Base-by-base conservation (phyloP, 2,113 vertebrate species). In the Meriones unguiculatus region DNA sequence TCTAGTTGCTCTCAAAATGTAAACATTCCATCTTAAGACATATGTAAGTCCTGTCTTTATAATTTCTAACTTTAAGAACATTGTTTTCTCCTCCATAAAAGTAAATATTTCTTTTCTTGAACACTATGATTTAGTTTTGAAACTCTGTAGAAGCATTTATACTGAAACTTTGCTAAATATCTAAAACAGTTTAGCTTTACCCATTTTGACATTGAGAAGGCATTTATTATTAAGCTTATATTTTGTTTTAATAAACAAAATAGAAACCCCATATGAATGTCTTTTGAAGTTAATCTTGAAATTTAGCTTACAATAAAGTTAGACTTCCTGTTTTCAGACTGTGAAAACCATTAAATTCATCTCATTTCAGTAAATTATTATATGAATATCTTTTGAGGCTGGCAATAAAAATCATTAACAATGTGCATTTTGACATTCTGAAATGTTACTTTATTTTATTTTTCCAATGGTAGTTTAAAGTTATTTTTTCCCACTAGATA, bases 211-310 rank as follows among this genome's bases (percentile, higher is more conserved):
- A 57, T 7, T 80, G 25, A 85, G 5, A 88, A 28, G 15, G 35
- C 65, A 52, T 87, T 95, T 95, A 32, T 54, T 80, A 90, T 94
- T 73, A 73, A 88, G 20, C 57, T 65, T 76, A 1, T n/a, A 78
- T 92, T 92, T 92, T 87, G 62, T 64, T 82, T 84, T 84, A 14
- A 89, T 86, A 95, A 94, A n/a, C 91, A 46, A 95, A 88, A 85
- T 35, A 72, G 30, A 28, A 82, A 72, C 88, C 38, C 88, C 46
- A 84, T 46, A 18, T 69, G 54, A 87, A 50, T 73, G 18, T 24
- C 28, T 81, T 95, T 94, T 82, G 35, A 94, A 90, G 78, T 62
- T 88, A 86, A 93, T 85, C 65, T 65, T 57, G 46, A 69, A 82
- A 88, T 67, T 17, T 10, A 84, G 24, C 38, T 93, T 67, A 46